Evolutionary conservation across 2,797 vertebrate genomes (phyloP), one percentile per base, ranked within the genome.

Genomic region (Benthosema pterotum): DNA sequence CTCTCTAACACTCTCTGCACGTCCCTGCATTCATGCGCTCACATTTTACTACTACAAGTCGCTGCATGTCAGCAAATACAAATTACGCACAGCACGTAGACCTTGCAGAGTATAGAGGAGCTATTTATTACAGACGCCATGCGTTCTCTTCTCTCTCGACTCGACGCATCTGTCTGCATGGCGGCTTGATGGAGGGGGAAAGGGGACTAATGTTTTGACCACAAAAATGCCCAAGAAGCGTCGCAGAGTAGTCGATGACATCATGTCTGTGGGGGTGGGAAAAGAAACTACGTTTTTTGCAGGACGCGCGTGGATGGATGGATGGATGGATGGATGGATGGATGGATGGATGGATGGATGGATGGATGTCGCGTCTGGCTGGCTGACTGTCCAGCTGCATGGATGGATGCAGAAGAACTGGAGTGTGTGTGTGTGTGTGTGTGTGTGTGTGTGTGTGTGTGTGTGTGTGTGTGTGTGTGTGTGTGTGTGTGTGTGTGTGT

Each of bases 311-410:
- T 91, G 81, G 83, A 78, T 82, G 61, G 79, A 77, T 71, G 61
- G 72, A 82, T 80, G 75, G n/a, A n/a, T n/a, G n/a, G n/a, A n/a
- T n/a, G n/a, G n/a, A n/a, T n/a, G n/a, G n/a, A n/a, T n/a, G n/a
- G n/a, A n/a, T n/a, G n/a, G n/a, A n/a, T n/a, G n/a, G n/a, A n/a
- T n/a, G n/a, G n/a, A n/a, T n/a, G n/a, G n/a, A n/a, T n/a, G n/a
- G n/a, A n/a, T n/a, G n/a, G n/a, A n/a, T n/a, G n/a, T n/a, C 82
- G 83, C 69, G 88, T 89, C 88, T 91, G 81, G 83, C 79, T 82
- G 61, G 79, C 78, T 71, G 61, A 71, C 82, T 80, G 75, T n/a
- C n/a, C n/a, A n/a, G n/a, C n/a, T n/a, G n/a, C n/a, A n/a, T n/a
- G n/a, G n/a, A n/a, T n/a, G n/a, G n/a, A n/a, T n/a, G n/a, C 79